Evolutionary conservation across 2,113 vertebrate species (phyloP).

Genomic region (Collichthys lucidus): DNA sequence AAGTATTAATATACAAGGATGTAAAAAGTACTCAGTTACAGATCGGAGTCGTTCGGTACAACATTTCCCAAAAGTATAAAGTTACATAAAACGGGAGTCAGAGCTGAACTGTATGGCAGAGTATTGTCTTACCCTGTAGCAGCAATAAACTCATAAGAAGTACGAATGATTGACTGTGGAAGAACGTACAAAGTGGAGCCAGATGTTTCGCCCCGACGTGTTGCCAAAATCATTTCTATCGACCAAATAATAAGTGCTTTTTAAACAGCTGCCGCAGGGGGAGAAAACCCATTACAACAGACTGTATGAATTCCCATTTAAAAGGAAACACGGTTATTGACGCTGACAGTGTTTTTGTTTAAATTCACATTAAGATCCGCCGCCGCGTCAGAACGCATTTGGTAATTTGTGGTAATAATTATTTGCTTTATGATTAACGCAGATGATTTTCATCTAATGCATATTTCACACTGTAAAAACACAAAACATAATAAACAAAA

Average conservation of each 20-base stretch:
- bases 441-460: not conserved
- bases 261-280: not conserved
- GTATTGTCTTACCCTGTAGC: not conserved
- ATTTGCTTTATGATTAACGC: not conserved
- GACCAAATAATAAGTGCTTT: not conserved
- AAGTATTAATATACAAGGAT: not conserved
- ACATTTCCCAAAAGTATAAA: not conserved
- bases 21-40: not conserved
- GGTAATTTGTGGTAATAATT: not conserved
- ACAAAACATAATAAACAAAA: not conserved
- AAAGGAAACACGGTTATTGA: not conserved
- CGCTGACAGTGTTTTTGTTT: not conserved
- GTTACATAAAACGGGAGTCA: not conserved
- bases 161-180: not conserved
- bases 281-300: not conserved
- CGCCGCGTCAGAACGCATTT: not conserved
- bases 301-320: not conserved
- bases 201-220: not conserved
- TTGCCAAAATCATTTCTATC: not conserved
- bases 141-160: not conserved
- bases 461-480: no score
- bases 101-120: not conserved
- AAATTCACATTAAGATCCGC: not conserved
- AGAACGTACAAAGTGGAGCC: not conserved
- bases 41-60: not conserved